Evolutionary conservation across 2,888 invertebrate species (phyloP).

Genomic region (Macaria notata): DNA sequence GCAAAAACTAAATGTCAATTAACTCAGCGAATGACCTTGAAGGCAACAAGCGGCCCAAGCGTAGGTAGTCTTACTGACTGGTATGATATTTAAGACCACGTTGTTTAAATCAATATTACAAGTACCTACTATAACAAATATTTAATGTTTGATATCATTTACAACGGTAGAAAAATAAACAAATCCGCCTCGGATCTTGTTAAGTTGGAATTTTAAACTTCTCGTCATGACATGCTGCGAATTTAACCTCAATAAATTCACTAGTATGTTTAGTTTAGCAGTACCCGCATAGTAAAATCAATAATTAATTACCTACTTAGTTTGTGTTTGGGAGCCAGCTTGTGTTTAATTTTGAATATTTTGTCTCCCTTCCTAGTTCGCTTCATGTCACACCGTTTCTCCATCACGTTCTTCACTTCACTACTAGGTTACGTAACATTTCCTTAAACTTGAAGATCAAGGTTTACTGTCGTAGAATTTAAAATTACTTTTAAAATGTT

Average conservation of each 20-base stretch:
- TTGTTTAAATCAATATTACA: constrained; percentile 14
- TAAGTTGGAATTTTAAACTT: too few relatives aligned
- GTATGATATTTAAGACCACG: constrained; percentile 31
- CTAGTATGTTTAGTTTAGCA: background rate
- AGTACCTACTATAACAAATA: constrained; percentile 17
- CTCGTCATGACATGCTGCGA: background rate
- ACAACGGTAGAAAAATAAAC: constrained; percentile 12
- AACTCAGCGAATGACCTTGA: constrained; percentile 62
- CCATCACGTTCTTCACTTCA: constrained; percentile 43
- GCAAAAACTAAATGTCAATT: constrained; percentile 48
- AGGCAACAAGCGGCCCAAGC: constrained; percentile 35
- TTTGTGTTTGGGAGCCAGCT: constrained; percentile 69
- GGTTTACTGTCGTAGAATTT: constrained; percentile 34
- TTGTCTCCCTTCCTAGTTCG: constrained; percentile 64
- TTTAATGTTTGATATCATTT: constrained; percentile 15
- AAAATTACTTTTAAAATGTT: constrained; percentile 33
- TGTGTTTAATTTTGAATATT: constrained; percentile 70
- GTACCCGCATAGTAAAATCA: constrained; percentile 26
- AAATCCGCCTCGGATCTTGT: background rate
- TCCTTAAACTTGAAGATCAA: constrained; percentile 46
- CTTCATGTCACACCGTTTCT: constrained; percentile 58
- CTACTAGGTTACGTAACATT: constrained; percentile 43
- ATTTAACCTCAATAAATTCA: constrained; percentile 10
- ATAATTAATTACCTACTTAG: constrained; percentile 59
- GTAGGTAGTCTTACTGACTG: constrained; percentile 41